Evolutionary conservation across 2,888 invertebrate species (phyloP).

Genomic region (Coremacera marginata): DNA sequence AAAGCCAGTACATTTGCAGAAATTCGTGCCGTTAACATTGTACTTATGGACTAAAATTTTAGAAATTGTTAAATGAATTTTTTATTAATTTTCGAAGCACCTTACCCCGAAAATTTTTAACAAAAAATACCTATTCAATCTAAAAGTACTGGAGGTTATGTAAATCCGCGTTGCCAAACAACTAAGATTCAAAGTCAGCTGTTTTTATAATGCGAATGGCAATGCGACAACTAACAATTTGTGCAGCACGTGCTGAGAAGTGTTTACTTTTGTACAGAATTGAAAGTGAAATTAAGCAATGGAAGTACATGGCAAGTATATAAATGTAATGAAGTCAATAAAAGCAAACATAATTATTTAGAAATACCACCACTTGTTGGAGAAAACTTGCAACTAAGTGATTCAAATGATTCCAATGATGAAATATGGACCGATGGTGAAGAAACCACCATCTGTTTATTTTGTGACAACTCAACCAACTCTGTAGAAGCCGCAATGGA

Average conservation of each 20-base stretch:
- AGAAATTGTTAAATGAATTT: neutral
- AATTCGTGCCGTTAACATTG: slow-evolving; percentile 34
- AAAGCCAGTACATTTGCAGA: neutral
- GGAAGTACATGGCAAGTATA: slow-evolving; percentile 1
- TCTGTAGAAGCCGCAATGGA: slow-evolving; percentile 75
- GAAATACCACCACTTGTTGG: slow-evolving; percentile 5
- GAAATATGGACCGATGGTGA: slow-evolving; percentile 69
- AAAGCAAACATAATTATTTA: neutral
- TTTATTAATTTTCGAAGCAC: neutral
- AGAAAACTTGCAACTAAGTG: neutral
- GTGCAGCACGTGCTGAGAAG: slow-evolving; percentile 15
- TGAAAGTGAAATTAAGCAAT: neutral
- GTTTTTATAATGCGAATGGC: neutral
- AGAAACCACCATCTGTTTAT: slow-evolving; percentile 74
- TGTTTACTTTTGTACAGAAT: slow-evolving; percentile 9
- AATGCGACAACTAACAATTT: neutral
- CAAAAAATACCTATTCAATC: neutral
- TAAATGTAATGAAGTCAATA: neutral
- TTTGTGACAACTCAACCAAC: slow-evolving; percentile 76
- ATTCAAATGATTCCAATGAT: slow-evolving; percentile 58
- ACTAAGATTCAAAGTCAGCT: neutral
- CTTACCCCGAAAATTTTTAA: slow-evolving; percentile 12
- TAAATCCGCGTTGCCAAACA: neutral
- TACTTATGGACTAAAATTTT: slow-evolving; percentile 42
- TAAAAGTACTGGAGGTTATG: neutral